Evolutionary conservation across 2,797 vertebrate genomes (phyloP).

Genomic region (Lutjanus argentimaculatus): DNA sequence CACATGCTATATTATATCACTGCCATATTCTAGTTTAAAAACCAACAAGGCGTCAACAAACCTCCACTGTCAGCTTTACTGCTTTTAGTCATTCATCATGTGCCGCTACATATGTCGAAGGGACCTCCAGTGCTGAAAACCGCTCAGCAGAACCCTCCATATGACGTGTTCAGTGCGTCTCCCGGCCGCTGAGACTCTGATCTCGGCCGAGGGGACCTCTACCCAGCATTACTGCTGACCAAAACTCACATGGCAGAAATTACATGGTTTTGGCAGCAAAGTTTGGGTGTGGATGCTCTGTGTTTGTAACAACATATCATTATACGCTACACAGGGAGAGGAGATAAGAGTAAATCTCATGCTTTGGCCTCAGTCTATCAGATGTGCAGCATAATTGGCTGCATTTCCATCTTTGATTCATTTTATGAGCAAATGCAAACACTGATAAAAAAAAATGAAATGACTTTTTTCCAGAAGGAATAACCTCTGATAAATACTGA

Average conservation of each 20-base stretch:
- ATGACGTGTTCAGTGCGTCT: conserved; percentile 64
- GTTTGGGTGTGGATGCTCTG: conserved; percentile 76
- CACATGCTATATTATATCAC: conserved; percentile 9
- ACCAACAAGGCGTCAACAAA: conserved; percentile 52
- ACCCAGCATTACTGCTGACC: conserved; percentile 63
- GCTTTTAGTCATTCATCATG: conserved; percentile 63
- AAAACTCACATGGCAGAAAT: conserved; percentile 80
- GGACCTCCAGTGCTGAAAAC: conserved; percentile 75
- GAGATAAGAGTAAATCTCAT: conserved; percentile 61
- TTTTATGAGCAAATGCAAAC: conserved; percentile 27
- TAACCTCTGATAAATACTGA: conserved; percentile 52
- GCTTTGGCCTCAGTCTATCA: conserved; percentile 32
- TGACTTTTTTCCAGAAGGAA: not conserved
- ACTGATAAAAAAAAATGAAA: conserved; percentile 5
- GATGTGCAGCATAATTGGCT: conserved; percentile 24
- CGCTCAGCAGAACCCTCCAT: conserved; percentile 37
- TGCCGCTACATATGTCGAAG: conserved; percentile 69
- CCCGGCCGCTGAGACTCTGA: conserved; percentile 58
- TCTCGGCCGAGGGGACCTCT: conserved; percentile 49
- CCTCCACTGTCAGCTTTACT: conserved; percentile 62
- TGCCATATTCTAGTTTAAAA: conserved; percentile 28
- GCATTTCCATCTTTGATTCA: conserved; percentile 46
- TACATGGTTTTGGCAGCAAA: conserved; percentile 72
- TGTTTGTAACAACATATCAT: conserved; percentile 75
- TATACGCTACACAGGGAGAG: conserved; percentile 57